A percentile compares a stretch with the other conserved stretches of the same genome.
These are phyloP conservation scores for Dasypolia templi DNA, from an alignment of 2,888 invertebrate genomes.

Conservation along the genomic window DNA sequence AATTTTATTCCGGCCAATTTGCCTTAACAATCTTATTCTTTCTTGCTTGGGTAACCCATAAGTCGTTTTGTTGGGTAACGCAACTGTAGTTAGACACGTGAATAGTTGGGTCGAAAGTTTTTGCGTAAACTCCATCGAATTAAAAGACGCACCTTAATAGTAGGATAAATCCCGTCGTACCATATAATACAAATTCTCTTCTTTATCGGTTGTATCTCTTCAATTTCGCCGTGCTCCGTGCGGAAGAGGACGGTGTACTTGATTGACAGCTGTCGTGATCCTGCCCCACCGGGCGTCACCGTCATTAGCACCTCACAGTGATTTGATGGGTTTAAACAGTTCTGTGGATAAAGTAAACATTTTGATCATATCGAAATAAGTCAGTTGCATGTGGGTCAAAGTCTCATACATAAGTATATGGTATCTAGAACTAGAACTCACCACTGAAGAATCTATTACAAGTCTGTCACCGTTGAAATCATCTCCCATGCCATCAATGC, in stretches of 20 bases:
- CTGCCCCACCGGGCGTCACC: slow-evolving; percentile 82
- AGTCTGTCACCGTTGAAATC: slow-evolving; percentile 80
- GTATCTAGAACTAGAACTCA: slow-evolving; percentile 67
- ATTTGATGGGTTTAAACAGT: slow-evolving; percentile 83
- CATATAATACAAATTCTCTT: slow-evolving; percentile 83
- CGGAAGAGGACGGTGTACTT: slow-evolving; percentile 83
- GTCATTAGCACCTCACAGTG: slow-evolving; percentile 79
- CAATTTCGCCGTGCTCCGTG: slow-evolving; percentile 81
- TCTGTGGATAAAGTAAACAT: slow-evolving; percentile 70
- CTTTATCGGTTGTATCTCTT: slow-evolving; percentile 82
- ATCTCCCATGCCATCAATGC: slow-evolving; percentile 82
- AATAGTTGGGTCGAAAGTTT: background rate
- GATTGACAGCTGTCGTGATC: slow-evolving; percentile 80
- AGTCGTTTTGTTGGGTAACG: background rate
- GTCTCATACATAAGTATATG: background rate
- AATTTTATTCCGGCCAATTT: background rate
- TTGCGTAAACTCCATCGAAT: background rate
- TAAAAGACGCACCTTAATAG: slow-evolving; percentile 77
- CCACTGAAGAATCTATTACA: slow-evolving; percentile 80
- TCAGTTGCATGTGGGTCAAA: background rate
- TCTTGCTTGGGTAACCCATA: background rate
- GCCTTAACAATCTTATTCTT: background rate
- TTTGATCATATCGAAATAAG: background rate
- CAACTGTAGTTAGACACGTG: background rate
- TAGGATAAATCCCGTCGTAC: slow-evolving; percentile 88